Evolutionary conservation across 2,888 invertebrate genomes (phyloP), one percentile per base, ranked within the genome.

Genomic region (Crematogaster levior): DNA sequence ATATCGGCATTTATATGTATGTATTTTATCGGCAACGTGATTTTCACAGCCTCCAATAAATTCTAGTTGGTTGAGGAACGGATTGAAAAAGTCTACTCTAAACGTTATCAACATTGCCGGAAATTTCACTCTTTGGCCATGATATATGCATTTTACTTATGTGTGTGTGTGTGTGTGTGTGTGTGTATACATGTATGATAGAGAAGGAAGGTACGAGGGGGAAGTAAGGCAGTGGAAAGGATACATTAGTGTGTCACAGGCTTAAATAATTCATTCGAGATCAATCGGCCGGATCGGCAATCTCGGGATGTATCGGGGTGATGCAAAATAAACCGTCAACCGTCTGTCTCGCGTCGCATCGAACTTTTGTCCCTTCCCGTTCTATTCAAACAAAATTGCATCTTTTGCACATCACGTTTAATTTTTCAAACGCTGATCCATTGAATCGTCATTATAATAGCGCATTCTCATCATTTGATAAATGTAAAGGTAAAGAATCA

Each of bases 181-280:
- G 34, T 34, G 34, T 34, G 34, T 6, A n/a, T n/a, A n/a, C n/a
- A n/a, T n/a, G n/a, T n/a, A n/a, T n/a, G n/a, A n/a, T n/a, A 37
- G 1, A 15, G 43, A 18, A 40, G 3, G 40, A 15, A 15, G 7
- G 40, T 63, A 24, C 30, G 60, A 21, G 53, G 53, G 34, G 40
- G 60, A 82, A 72, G 61, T 74, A 73, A 73, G 61, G 60, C 53
- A 43, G 24, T 6, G 43, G 43, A n/a, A 80, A 51, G 75, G 75
- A 65, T 65, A 65, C 65, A 51, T 24, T 65, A 53, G 65, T 53
- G 51, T 53, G 51, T 51, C 51, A 58, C 65, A 21, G 73, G 85
- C 84, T 91, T 91, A 91, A 92, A 91, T 92, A 92, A n/a, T 91
- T 92, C 91, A 91, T 91, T 81, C 85, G 87, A 85, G 88, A 89